These are phyloP conservation scores for Argentina silus DNA, from an alignment of 2,797 vertebrate species.

Conservation along the genomic window DNA sequence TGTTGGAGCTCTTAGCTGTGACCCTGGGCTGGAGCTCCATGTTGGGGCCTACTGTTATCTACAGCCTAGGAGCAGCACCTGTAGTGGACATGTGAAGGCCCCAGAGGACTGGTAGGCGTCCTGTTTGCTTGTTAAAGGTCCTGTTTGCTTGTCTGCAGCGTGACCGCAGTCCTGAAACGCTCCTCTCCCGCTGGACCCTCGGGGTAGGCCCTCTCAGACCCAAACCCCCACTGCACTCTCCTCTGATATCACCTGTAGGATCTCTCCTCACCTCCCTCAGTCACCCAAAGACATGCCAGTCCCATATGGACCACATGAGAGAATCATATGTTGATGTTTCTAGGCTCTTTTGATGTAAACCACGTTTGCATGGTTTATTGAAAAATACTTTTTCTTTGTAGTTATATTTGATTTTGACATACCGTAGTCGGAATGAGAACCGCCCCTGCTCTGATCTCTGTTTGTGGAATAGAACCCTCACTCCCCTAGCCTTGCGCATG, in stretches of 20 bases:
- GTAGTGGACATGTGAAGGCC: neutral
- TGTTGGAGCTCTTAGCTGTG: no score
- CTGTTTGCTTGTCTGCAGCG: constrained; percentile 47
- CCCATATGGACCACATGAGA: neutral
- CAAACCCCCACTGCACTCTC: neutral
- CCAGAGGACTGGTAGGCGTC: no score
- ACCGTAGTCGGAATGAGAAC: constrained; percentile 25
- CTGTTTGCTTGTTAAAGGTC: constrained; percentile 29
- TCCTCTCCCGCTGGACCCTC: constrained; percentile 63
- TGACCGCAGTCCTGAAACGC: constrained; percentile 55
- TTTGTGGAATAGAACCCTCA: neutral
- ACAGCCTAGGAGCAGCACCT: neutral
- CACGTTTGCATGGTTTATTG: constrained; percentile 48
- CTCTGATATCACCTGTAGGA: neutral
- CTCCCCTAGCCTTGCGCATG: constrained; percentile 13
- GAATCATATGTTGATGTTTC: neutral
- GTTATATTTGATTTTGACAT: constrained; percentile 39
- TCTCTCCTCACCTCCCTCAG: neutral
- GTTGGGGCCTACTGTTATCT: no score
- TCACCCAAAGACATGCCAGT: neutral
- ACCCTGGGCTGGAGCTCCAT: no score
- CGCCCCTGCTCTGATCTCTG: constrained; percentile 1
- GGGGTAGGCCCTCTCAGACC: constrained; percentile 47
- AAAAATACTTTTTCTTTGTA: constrained; percentile 27
- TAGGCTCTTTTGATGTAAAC: constrained; percentile 13